Conservation (phyloP, 1,140 invertebrate species). For the Drosophila azteca region DNA sequence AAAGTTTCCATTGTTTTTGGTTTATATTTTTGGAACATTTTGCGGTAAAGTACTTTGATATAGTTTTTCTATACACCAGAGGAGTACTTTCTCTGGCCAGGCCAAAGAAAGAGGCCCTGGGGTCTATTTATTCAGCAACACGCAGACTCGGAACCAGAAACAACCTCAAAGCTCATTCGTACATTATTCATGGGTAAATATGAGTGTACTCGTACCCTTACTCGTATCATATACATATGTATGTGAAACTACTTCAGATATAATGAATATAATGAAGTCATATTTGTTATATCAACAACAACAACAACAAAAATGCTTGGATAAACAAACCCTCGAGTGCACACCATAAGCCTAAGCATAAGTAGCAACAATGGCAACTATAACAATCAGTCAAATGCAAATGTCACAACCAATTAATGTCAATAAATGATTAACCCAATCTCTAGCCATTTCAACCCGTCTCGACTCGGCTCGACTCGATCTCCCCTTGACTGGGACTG, state of each 20-base stretch:
- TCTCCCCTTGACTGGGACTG: slow-evolving; percentile 7
- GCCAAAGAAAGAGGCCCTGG: slow-evolving; percentile 21
- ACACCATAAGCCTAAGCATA: slow-evolving; percentile 11
- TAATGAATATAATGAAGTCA: slow-evolving; percentile 72
- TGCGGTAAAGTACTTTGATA: slow-evolving; percentile 67
- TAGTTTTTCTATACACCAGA: slow-evolving; percentile 40
- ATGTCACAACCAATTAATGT: slow-evolving; percentile 83
- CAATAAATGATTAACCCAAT: slow-evolving; percentile 71
- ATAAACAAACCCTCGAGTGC: slow-evolving; percentile 59
- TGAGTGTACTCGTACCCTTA: slow-evolving; percentile 21
- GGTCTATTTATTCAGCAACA: slow-evolving; percentile 68
- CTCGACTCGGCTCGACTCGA: too few relatives aligned
- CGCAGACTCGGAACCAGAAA: slow-evolving; percentile 39
- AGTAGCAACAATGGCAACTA: slow-evolving; percentile 79
- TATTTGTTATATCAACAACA: slow-evolving; percentile 68
- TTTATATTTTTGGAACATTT: slow-evolving; percentile 25
- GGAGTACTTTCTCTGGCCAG: slow-evolving; percentile 2
- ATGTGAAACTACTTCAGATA: slow-evolving; percentile 49
- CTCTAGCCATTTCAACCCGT: slow-evolving; percentile 11
- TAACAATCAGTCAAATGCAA: slow-evolving; percentile 81
- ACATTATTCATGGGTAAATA: slow-evolving; percentile 67
- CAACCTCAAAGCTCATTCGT: slow-evolving; percentile 70
- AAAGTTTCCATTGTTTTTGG: slow-evolving; percentile 54
- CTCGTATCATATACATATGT: too few relatives aligned
- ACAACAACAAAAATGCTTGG: slow-evolving; percentile 40